These are phyloP conservation scores for Calliopum simillimum DNA, from an alignment of 2,888 invertebrate species.

Conservation along the genomic window DNA sequence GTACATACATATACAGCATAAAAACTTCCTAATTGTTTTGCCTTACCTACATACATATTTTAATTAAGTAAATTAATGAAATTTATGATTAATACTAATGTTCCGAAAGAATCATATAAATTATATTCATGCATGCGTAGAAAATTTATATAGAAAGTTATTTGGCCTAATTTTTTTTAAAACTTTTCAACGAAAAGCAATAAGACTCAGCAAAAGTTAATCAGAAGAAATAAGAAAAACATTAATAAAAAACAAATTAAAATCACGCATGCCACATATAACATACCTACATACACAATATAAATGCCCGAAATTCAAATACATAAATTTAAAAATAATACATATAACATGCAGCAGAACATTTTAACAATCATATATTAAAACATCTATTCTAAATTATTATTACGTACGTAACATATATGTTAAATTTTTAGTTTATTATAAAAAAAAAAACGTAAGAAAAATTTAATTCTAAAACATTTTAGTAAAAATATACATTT, in stretches of 20 bases:
- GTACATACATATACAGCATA: no score
- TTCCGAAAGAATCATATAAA: conserved; percentile 34
- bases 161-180: conserved; percentile 13
- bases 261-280: not conserved
- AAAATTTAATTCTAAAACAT: not conserved
- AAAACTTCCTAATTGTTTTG: conserved; percentile 51
- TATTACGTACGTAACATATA: not conserved
- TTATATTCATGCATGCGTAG: not conserved
- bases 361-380: not conserved
- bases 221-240: not conserved
- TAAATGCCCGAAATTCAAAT: not conserved
- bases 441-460: not conserved
- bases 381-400: not conserved
- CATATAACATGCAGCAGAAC: not conserved
- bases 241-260: not conserved
- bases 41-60: conserved; percentile 47
- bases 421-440: conserved; percentile 7
- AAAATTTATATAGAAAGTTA: not conserved
- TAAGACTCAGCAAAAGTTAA: conserved; percentile 22
- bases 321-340: not conserved
- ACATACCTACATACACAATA: not conserved
- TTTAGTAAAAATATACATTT: conserved; percentile 15
- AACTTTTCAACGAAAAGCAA: conserved; percentile 30
- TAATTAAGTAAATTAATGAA: conserved; percentile 32
- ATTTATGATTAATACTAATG: conserved; percentile 20